These are phyloP conservation scores for Plutella xylostella DNA, from an alignment of 2,888 invertebrate species.

Conservation along the genomic window DNA sequence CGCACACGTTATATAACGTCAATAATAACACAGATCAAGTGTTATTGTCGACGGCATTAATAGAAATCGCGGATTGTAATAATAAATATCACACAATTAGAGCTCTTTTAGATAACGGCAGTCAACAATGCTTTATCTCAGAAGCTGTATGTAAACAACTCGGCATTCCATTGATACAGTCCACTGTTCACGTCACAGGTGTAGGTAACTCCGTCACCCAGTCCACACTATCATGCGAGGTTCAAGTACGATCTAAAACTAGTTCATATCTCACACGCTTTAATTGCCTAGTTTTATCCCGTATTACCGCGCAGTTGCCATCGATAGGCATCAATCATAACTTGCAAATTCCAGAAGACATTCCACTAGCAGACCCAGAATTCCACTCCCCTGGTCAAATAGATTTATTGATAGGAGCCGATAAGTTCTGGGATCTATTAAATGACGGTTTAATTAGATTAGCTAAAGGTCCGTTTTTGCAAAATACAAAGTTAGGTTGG, in stretches of 20 bases:
- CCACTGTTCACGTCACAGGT: background rate
- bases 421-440: background rate
- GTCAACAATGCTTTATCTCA: background rate
- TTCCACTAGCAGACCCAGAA: background rate
- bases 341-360: background rate
- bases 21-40: background rate
- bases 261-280: background rate
- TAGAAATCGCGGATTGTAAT: background rate
- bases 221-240: background rate
- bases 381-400: background rate
- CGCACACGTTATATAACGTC: background rate
- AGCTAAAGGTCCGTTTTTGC: background rate
- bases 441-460: background rate
- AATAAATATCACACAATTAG: background rate
- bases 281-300: conserved; percentile 5
- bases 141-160: background rate
- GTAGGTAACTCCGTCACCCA: background rate
- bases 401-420: background rate
- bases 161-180: background rate
- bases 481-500: background rate
- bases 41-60: background rate
- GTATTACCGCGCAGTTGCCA: background rate
- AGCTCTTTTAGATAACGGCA: background rate
- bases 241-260: too few relatives aligned
- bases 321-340: background rate